Evolutionary conservation across 2,113 vertebrate genomes (phyloP).

Genomic region (Nerophis ophidion): DNA sequence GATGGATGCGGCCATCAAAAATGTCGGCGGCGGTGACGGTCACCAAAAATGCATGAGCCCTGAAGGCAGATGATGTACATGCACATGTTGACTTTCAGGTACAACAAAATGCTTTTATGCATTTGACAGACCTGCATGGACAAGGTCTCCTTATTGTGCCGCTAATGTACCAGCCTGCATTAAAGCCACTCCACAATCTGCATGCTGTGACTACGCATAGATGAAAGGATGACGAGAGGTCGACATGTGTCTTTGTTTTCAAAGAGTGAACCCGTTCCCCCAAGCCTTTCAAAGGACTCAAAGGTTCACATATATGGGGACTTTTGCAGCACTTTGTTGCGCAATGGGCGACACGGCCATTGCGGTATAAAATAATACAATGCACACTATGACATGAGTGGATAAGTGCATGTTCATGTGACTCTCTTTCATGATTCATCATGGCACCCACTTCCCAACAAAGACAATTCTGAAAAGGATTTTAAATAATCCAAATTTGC

Average conservation of each 20-base stretch:
- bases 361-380: conserved; percentile 23
- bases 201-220: conserved; percentile 42
- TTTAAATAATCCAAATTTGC: no score
- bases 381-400: neutral
- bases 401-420: no score
- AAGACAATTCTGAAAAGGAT: no score
- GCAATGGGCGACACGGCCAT: conserved; percentile 11
- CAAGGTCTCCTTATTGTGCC: conserved; percentile 22
- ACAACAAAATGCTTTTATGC: conserved; percentile 62
- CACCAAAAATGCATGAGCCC: conserved; percentile 21
- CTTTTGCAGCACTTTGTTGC: conserved; percentile 20
- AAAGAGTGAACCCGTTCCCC: conserved; percentile 25
- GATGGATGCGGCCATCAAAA: conserved; percentile 34
- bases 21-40: conserved; percentile 37
- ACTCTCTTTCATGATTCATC: no score
- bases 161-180: conserved; percentile 37
- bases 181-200: conserved; percentile 23
- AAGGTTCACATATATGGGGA: conserved; percentile 28
- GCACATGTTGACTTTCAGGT: conserved; percentile 34
- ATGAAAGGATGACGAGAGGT: conserved; percentile 22
- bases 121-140: conserved; percentile 28
- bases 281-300: conserved; percentile 32
- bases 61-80: conserved; percentile 29
- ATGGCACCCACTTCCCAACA: no score
- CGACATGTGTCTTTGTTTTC: conserved; percentile 42